Evolutionary conservation across 2,888 invertebrate species (phyloP), one percentile per base, ranked within the genome.

Genomic region (Pilophorus perplexus): DNA sequence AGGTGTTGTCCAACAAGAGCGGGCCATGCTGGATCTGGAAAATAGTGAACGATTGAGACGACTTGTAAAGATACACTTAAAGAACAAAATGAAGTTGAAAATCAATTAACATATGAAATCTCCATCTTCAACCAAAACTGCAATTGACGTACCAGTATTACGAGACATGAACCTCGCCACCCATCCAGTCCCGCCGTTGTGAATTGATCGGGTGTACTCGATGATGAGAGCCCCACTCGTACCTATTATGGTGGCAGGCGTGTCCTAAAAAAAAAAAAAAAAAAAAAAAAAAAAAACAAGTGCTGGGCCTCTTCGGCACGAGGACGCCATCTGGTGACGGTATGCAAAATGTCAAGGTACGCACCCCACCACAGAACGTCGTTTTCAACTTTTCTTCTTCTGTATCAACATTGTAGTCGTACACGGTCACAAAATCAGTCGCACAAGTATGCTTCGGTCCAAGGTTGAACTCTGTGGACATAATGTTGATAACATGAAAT

Each of bases 111-210:
- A n/a, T 12, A 8, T 42, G 6, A 40, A 40, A 40, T 3, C n/a
- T 40, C 40, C 14, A 8, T 20, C 42, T 2, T 3, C 2, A n/a
- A 16, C 42, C 16, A 8, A 42, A 10, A 42, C 2, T 42, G 6
- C 42, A 4, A 8, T 42, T 2, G 3, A 16, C 20, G n/a, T 12
- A 62, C 62, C 46, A 46, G 28, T 62, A 10, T 23, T 48, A 6
- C 33, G 37, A 14, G 64, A 37, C 64, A 64, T 64, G 33, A 68
- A 69, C 22, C 55, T 46, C 1, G 59, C 69, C 3, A 57, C 50
- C 86, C 88, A 90, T 18, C 90, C 90, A 1, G 82, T 81, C 6
- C 89, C 90, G 20, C 83, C 83, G 73, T 87, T 89, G 72, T 87
- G 86, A 52, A 81, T 77, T 10, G 83, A 83, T 27, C 88, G 86